These are phyloP conservation scores for Zygaena filipendulae DNA, from an alignment of 2,888 invertebrate genomes.

Conservation along the genomic window DNA sequence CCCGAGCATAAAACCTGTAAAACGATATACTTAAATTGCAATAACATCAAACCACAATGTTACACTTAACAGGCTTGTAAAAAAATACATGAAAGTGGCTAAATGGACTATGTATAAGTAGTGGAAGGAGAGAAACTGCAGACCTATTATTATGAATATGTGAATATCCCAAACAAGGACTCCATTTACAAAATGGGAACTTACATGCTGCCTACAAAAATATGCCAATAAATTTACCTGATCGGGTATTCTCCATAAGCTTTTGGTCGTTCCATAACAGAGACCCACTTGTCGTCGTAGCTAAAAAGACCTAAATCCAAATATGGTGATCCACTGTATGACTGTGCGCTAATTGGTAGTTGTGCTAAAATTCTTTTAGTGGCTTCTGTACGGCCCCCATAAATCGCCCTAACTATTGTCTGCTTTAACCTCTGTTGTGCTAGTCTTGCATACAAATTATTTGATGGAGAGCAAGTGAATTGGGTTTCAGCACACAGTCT, in stretches of 20 bases:
- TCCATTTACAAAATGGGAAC: no score
- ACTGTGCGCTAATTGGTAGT: slow-evolving; percentile 94
- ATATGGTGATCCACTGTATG: slow-evolving; percentile 93
- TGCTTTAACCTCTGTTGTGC: slow-evolving; percentile 82
- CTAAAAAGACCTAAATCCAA: slow-evolving; percentile 91
- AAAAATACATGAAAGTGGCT: no score
- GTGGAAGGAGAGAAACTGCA: no score
- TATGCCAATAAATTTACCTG: slow-evolving; percentile 75
- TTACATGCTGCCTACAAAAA: no score
- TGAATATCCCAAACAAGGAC: no score
- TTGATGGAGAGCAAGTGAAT: slow-evolving; percentile 91
- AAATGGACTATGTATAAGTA: no score
- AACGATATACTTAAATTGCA: not conserved
- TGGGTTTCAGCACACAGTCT: slow-evolving; percentile 84
- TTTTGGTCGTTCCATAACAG: slow-evolving; percentile 95
- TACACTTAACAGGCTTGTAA: no score
- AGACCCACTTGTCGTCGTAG: slow-evolving; percentile 96
- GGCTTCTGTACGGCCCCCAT: slow-evolving; percentile 90
- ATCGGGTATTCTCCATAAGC: slow-evolving; percentile 94
- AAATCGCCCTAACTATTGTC: slow-evolving; percentile 89
- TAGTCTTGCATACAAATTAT: slow-evolving; percentile 83
- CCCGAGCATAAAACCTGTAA: slow-evolving; percentile 82
- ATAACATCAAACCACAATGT: not conserved
- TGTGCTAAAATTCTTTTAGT: slow-evolving; percentile 90
- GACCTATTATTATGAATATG: no score